A percentile compares a stretch with the other conserved stretches of the same genome.
Conservation (phyloP, 2,113 vertebrate genomes). For the Pycnonotus jocosus region DNA sequence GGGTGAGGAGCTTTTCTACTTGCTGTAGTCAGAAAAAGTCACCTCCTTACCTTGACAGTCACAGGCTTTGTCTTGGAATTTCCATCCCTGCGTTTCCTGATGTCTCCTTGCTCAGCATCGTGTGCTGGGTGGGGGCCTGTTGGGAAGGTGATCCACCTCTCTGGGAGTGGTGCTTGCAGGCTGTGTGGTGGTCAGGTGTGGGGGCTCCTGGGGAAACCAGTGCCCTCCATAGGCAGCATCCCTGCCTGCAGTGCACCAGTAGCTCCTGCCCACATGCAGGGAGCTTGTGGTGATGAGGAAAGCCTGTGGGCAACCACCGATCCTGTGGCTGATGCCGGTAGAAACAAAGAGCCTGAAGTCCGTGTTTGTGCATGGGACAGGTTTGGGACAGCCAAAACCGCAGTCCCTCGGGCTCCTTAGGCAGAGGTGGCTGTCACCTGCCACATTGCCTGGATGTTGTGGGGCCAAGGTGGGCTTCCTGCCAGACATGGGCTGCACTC, state of each 20-base stretch:
- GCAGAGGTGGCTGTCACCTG: background rate
- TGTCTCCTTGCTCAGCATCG: background rate
- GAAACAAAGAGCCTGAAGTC: background rate
- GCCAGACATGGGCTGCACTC: background rate
- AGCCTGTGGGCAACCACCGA: background rate
- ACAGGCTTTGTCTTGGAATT: background rate
- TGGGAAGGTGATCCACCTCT: background rate
- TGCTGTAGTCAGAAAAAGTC: background rate
- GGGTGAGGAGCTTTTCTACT: background rate
- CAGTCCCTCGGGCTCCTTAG: background rate
- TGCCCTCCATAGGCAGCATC: background rate
- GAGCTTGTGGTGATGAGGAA: background rate
- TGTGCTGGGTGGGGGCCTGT: accelerated
- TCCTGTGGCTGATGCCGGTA: background rate
- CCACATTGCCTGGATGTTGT: accelerated
- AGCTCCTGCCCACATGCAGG: background rate
- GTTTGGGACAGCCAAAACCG: background rate
- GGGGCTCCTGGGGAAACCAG: background rate
- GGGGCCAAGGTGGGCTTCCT: background rate
- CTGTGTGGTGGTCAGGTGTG: background rate
- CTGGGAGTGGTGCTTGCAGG: background rate
- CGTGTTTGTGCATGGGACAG: accelerated
- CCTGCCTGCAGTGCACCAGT: accelerated
- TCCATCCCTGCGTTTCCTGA: background rate
- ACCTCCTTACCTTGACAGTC: background rate